These are phyloP conservation scores for Cettia cetti DNA, from an alignment of 2,113 vertebrate genomes.

Conservation along the genomic window DNA sequence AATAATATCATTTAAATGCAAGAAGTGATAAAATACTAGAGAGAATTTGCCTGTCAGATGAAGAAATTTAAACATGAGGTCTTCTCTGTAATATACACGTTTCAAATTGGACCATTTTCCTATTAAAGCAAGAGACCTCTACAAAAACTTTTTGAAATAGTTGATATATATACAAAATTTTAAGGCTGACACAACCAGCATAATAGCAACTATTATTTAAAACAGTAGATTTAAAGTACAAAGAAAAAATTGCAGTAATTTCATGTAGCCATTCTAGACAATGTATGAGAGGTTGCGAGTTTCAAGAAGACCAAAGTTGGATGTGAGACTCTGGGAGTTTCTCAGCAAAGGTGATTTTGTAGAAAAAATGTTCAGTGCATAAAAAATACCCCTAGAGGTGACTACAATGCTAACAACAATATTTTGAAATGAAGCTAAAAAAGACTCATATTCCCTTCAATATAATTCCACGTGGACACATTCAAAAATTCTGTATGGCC, in stretches of 20 bases:
- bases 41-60: slow-evolving; percentile 11
- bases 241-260: not conserved
- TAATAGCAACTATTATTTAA: not conserved
- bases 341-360: slow-evolving; percentile 13
- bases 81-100: not conserved
- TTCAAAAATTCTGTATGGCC: not conserved
- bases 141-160: not conserved
- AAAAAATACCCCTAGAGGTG: not conserved
- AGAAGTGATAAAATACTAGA: not conserved
- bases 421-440: slow-evolving; percentile 20
- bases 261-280: not conserved
- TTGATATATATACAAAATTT: not conserved
- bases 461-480: not conserved
- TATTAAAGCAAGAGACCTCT: not conserved
- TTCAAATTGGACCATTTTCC: not conserved
- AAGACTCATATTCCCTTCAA: not conserved
- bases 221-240: not conserved
- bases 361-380: not conserved
- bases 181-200: not conserved
- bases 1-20: slow-evolving; percentile 20
- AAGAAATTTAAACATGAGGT: not conserved
- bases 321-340: not conserved
- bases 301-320: not conserved
- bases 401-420: not conserved
- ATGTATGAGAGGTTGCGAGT: not conserved